Conservation (phyloP, 2,888 invertebrate genomes). For the Malthinus flaveolus region DNA sequence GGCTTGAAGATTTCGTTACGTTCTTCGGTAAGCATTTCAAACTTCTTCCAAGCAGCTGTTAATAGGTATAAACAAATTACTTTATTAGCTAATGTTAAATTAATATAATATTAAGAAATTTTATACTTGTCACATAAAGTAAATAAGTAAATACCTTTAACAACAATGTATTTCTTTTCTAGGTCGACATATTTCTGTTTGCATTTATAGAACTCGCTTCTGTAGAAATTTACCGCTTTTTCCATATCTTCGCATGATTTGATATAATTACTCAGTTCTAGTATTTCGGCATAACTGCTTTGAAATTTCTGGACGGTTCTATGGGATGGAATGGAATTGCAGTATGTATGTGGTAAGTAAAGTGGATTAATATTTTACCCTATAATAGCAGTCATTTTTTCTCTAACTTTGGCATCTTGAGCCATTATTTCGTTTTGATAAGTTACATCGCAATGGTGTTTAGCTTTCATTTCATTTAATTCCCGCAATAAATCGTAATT, state of each 20-base stretch:
- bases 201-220: slow-evolving; percentile 28
- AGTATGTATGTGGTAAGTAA: background rate
- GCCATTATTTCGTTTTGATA: slow-evolving; percentile 38
- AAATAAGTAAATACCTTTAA: slow-evolving; percentile 30
- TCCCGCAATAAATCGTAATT: slow-evolving; percentile 37
- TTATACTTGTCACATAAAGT: no score
- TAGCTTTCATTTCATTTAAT: slow-evolving; percentile 39
- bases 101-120: no score
- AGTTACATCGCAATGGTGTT: slow-evolving; percentile 35
- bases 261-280: slow-evolving; percentile 28
- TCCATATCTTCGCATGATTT: slow-evolving; percentile 29
- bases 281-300: slow-evolving; percentile 24
- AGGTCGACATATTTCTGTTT: slow-evolving; percentile 33
- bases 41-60: slow-evolving; percentile 16
- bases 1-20: background rate
- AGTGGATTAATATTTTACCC: slow-evolving; percentile 13
- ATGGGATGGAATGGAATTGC: slow-evolving; percentile 12
- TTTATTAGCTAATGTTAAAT: background rate
- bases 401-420: slow-evolving; percentile 35
- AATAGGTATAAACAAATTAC: background rate
- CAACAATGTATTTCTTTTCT: slow-evolving; percentile 35
- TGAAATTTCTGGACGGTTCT: slow-evolving; percentile 33
- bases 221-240: slow-evolving; percentile 30
- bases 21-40: slow-evolving; percentile 1
- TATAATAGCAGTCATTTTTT: slow-evolving; percentile 29